Evolutionary conservation across 2,888 invertebrate species (phyloP), one percentile per base, ranked within the genome.

Genomic region (Apantesis nais): DNA sequence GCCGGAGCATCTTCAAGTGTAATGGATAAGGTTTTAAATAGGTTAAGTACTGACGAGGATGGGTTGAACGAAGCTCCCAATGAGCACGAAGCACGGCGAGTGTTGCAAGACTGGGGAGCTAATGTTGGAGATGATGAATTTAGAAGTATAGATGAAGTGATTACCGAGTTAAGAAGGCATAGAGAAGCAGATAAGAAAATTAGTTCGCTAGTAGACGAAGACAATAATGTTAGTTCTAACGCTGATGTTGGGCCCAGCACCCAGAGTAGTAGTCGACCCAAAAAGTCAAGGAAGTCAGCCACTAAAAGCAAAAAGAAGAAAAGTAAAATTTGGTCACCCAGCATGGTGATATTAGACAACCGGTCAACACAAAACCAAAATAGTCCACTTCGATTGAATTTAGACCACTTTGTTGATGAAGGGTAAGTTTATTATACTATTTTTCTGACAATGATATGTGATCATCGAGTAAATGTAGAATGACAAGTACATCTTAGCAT

Each of bases 371-470:
- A 89, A 72, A 88, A 77, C 55, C 92, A 89, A 75, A 91, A 70
- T 61, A 81, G 81, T 74, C 91, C 94, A 8, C 80, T 95, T 74
- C 90, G 90, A 76, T 82, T 95, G 80, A 93, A 95, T 83, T 88
- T 95, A 86, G 95, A 95, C 74, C 94, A 93, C 84, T 91, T 93
- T 79, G 94, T 95, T 71, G 94, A 95, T 78, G 93, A 93, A 69
- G 90, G 93, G 95, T 95, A 66, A 90, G 88, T 80, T 72, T 39
- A 48, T 34, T 16, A 65, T 68, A 67, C 5, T 37, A 48, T 48
- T 29, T 25, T 55, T 22, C 0, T 22, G 22, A 2, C 55, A 25
- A 12, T 52, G 44, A 19, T 1, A 44, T 19, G 44, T 44, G 44
- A 44, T 19, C 44, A 44, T 5, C 19, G 34, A 44, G 16, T 44